Conservation (phyloP, 2,888 invertebrate genomes). For the Colostygia pectinataria region DNA sequence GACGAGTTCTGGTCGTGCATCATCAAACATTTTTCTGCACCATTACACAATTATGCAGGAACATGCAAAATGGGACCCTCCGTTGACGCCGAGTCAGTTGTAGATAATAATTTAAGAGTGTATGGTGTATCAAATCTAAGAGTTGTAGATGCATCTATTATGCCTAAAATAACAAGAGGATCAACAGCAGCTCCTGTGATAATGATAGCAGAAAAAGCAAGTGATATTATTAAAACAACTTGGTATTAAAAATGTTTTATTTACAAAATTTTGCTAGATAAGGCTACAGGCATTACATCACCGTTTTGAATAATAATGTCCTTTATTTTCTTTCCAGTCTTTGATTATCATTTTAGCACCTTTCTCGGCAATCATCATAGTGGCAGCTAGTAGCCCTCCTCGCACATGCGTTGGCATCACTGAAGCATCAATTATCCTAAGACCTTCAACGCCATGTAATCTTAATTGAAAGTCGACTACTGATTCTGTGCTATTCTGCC, state of each 20-base stretch:
- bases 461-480: constrained; percentile 70
- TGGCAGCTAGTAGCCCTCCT: constrained; percentile 66
- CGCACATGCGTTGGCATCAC: constrained; percentile 76
- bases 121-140: constrained; percentile 67
- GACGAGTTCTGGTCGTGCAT: constrained; percentile 74
- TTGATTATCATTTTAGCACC: constrained; percentile 68
- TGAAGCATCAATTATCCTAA: constrained; percentile 73
- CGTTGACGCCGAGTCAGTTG: constrained; percentile 68
- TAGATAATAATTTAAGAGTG: constrained; percentile 62
- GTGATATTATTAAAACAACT: constrained; percentile 73
- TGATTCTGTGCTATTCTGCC: constrained; percentile 63
- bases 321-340: constrained; percentile 74
- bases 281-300: constrained; percentile 37
- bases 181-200: constrained; percentile 74
- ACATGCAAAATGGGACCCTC: constrained; percentile 75
- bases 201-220: constrained; percentile 79
- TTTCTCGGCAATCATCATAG: constrained; percentile 78
- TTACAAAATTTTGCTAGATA: constrained; percentile 32
- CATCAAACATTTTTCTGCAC: constrained; percentile 73
- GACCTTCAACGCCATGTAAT: constrained; percentile 72
- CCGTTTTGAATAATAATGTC: constrained; percentile 56
- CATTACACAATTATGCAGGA: constrained; percentile 72
- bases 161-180: constrained; percentile 73
- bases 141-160: constrained; percentile 72
- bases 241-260: constrained; percentile 69